Percentiles rank a stretch among this genome's conserved stretches.
phyloP scores from a whole-genome alignment of 2,888 invertebrate genomes.

The Bhutanitis thaidina region DNA sequence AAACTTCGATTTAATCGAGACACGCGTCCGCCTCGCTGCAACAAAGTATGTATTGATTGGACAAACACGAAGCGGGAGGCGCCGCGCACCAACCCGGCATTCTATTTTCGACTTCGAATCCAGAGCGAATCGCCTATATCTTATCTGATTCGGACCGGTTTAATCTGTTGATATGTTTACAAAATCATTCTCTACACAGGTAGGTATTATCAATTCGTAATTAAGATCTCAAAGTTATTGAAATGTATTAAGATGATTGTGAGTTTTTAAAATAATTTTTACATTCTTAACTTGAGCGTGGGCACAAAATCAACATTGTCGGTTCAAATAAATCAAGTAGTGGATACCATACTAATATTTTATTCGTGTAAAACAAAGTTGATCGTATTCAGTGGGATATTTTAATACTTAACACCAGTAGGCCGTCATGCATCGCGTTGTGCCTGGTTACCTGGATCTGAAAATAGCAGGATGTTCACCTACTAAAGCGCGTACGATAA shows the following conservation, averaged over 20 bases:
- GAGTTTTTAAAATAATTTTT: too few species aligned
- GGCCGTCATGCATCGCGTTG: slow-evolving; percentile 6
- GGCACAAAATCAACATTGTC: too few species aligned
- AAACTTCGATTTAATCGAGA: slow-evolving; percentile 10
- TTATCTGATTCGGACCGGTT: slow-evolving; percentile 39
- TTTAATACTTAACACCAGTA: slow-evolving; percentile 27
- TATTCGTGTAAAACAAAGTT: slow-evolving; percentile 27
- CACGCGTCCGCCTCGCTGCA: slow-evolving; percentile 37
- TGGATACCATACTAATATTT: slow-evolving; percentile 28
- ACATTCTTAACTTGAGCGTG: too few species aligned
- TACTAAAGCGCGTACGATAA: background rate
- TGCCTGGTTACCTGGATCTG: background rate
- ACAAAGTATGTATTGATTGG: slow-evolving; percentile 64
- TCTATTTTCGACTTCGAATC: slow-evolving; percentile 55
- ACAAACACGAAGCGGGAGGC: slow-evolving; percentile 36
- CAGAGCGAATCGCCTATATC: slow-evolving; percentile 39
- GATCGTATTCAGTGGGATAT: slow-evolving; percentile 24
- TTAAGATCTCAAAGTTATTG: slow-evolving; percentile 23
- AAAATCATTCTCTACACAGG: slow-evolving; percentile 1
- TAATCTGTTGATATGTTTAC: slow-evolving; percentile 21
- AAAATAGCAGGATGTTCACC: background rate
- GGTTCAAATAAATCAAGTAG: too few species aligned
- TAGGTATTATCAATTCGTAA: slow-evolving; percentile 18
- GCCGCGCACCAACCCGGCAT: slow-evolving; percentile 35
- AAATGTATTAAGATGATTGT: background rate